Evolutionary conservation across 2,113 vertebrate genomes (phyloP).

Genomic region (Panurus biarmicus): DNA sequence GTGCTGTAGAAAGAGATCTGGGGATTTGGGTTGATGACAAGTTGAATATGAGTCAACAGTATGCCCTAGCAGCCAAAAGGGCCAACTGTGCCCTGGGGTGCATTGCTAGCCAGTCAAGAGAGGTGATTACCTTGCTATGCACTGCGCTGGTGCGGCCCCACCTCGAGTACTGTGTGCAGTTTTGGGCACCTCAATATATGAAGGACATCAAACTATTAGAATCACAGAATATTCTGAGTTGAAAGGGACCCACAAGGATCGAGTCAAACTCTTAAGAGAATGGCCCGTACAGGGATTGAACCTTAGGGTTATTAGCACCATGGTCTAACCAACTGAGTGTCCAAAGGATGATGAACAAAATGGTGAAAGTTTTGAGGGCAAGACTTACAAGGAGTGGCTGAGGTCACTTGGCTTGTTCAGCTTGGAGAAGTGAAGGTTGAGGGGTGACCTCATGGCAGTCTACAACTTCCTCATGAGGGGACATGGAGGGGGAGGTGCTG

Average conservation of each 20-base stretch:
- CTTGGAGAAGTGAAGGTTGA: neutral
- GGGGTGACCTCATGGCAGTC: neutral
- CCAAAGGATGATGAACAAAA: neutral
- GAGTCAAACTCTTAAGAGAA: neutral
- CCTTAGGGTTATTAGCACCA: neutral
- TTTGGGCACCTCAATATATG: neutral
- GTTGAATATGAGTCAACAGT: neutral
- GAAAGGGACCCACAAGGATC: neutral
- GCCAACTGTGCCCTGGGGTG: neutral
- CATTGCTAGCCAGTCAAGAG: neutral
- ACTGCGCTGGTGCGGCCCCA: neutral
- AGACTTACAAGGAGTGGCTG: neutral
- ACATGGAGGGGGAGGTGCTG: neutral
- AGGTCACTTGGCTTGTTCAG: neutral
- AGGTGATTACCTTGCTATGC: neutral
- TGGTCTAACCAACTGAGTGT: neutral
- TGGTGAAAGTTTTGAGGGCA: neutral
- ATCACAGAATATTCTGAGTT: neutral
- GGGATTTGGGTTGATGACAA: neutral
- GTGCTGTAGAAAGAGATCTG: neutral
- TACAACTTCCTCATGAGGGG: neutral
- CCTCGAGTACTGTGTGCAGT: neutral
- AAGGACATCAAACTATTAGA: neutral
- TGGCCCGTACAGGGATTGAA: neutral
- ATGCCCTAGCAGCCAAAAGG: neutral